Evolutionary conservation across 2,113 vertebrate species (phyloP).

Genomic region (Lipophrys pholis): DNA sequence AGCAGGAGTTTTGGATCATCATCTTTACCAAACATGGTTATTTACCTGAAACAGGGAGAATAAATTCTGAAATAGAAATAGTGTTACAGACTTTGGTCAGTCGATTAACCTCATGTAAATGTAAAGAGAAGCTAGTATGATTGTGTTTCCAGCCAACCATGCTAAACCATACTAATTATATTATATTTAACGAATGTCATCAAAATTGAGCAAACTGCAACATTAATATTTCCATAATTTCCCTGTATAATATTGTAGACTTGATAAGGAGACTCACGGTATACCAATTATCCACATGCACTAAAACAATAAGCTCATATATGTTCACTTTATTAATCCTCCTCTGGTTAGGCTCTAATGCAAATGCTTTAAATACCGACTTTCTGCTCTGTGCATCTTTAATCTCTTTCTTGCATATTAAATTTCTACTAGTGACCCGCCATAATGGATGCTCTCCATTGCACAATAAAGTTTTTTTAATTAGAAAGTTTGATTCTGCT

Average conservation of each 20-base stretch:
- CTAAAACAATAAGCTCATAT: constrained; percentile 43
- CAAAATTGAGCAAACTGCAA: constrained; percentile 43
- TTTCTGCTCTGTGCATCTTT: constrained; percentile 56
- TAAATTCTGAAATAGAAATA: too few relatives aligned
- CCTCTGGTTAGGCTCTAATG: constrained; percentile 43
- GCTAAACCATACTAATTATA: background rate
- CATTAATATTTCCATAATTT: constrained; percentile 41
- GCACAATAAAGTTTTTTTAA: constrained; percentile 74
- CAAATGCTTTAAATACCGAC: constrained; percentile 49
- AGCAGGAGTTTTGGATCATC: too few relatives aligned
- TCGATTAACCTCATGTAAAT: too few relatives aligned
- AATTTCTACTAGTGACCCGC: constrained; percentile 61
- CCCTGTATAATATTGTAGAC: constrained; percentile 15
- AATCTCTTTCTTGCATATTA: constrained; percentile 68
- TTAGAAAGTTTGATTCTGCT: constrained; percentile 76
- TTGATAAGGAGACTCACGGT: background rate
- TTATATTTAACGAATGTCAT: constrained; percentile 34
- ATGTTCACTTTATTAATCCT: constrained; percentile 40
- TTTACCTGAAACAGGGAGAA: too few relatives aligned
- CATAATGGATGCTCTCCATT: constrained; percentile 63
- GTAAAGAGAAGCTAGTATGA: background rate
- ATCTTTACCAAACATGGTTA: too few relatives aligned
- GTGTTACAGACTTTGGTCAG: too few relatives aligned
- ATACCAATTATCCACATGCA: constrained; percentile 45
- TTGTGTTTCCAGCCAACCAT: too few relatives aligned